phyloP scores from a whole-genome alignment of 2,888 invertebrate species.

The Melieria picta region DNA sequence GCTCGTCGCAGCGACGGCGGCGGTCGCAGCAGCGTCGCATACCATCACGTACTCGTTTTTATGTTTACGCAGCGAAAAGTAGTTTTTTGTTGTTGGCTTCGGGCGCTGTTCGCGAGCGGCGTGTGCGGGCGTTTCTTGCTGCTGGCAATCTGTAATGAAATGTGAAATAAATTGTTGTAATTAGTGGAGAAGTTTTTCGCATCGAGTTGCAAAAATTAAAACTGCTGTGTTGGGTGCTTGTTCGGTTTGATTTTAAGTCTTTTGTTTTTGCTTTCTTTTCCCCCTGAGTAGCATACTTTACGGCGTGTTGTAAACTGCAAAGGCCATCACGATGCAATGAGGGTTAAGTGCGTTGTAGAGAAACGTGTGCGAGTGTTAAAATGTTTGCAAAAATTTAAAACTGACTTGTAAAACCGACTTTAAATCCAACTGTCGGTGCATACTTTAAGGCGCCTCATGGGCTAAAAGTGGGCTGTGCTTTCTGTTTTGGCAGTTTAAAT shows the following conservation, averaged over 20 bases:
- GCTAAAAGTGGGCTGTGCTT: too few relatives aligned
- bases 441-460: too few relatives aligned
- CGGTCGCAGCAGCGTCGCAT: slow-evolving; percentile 29
- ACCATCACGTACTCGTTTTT: slow-evolving; percentile 31
- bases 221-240: neutral
- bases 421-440: too few relatives aligned
- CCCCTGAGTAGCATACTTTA: slow-evolving; percentile 15
- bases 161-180: slow-evolving; percentile 56
- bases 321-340: neutral
- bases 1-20: slow-evolving; percentile 10
- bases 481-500: too few relatives aligned
- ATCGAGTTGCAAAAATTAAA: slow-evolving; percentile 27
- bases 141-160: slow-evolving; percentile 56
- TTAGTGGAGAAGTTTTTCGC: slow-evolving; percentile 44
- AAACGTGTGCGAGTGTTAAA: too few relatives aligned
- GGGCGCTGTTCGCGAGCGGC: neutral
- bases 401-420: too few relatives aligned
- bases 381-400: too few relatives aligned
- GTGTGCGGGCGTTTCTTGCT: neutral
- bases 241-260: too few relatives aligned
- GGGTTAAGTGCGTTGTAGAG: too few relatives aligned
- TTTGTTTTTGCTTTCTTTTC: too few relatives aligned
- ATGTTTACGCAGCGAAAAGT: slow-evolving; percentile 2
- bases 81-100: slow-evolving; percentile 6
- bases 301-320: neutral